Conservation (phyloP, 2,888 invertebrate species). For the Nysson spinosus region DNA sequence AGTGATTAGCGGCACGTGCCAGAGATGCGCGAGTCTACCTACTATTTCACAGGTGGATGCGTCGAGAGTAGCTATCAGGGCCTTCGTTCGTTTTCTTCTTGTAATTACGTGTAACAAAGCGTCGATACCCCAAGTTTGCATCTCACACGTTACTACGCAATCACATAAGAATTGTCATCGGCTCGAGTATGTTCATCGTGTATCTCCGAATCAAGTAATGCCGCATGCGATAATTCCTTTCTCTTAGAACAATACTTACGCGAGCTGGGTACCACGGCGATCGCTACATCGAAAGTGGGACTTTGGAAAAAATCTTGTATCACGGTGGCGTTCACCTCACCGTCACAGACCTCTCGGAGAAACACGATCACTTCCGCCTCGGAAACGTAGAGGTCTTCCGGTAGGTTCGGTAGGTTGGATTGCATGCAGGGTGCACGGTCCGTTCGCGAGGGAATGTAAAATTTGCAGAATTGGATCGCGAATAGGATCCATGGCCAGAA, state of each 20-base stretch:
- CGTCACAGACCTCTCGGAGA: constrained; percentile 69
- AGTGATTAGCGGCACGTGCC: constrained; percentile 78
- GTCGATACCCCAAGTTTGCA: constrained; percentile 76
- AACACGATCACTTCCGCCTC: constrained; percentile 67
- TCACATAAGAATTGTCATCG: background rate
- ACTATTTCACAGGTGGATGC: constrained; percentile 78
- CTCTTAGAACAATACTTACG: constrained; percentile 60
- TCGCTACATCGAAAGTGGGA: constrained; percentile 60
- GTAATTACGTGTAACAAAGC: constrained; percentile 78
- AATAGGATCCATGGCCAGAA: constrained; percentile 73
- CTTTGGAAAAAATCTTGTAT: constrained; percentile 69
- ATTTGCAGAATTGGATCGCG: constrained; percentile 67
- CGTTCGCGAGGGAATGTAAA: constrained; percentile 63
- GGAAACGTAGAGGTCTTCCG: constrained; percentile 32
- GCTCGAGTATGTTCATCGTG: too few species aligned
- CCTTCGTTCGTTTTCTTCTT: constrained; percentile 72
- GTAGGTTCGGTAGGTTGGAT: constrained; percentile 38
- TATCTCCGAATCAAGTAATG: too few species aligned
- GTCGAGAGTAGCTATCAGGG: constrained; percentile 79
- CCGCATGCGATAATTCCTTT: background rate
- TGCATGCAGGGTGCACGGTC: constrained; percentile 55
- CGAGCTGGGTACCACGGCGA: constrained; percentile 66
- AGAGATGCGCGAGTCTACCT: constrained; percentile 78
- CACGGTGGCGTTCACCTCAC: constrained; percentile 57
- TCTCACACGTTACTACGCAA: constrained; percentile 77